phyloP scores from a whole-genome alignment of 2,113 vertebrate genomes.

The Fulica atra region DNA sequence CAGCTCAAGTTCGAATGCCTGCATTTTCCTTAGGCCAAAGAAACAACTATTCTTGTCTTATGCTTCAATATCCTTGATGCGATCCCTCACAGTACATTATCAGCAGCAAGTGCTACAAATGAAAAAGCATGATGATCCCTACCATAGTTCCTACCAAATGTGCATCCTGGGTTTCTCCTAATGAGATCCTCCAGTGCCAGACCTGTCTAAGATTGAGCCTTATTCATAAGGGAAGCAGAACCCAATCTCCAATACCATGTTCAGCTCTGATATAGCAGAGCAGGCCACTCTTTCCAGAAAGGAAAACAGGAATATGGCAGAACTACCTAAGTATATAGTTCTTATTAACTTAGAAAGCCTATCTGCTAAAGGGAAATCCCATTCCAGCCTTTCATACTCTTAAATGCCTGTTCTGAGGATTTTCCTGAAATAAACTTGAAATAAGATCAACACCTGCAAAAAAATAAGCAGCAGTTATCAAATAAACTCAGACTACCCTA shows the following conservation, averaged over 20 bases:
- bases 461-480: background rate
- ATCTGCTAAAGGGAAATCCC: background rate
- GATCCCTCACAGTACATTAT: background rate
- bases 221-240: background rate
- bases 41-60: background rate
- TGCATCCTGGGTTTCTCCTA: background rate
- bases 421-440: background rate
- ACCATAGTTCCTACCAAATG: background rate
- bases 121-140: background rate
- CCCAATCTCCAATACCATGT: background rate
- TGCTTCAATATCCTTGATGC: background rate
- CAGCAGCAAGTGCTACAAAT: background rate
- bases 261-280: background rate
- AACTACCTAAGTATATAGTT: background rate
- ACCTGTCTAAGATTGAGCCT: background rate
- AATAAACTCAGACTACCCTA: background rate
- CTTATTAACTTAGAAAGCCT: background rate
- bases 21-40: background rate
- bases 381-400: background rate
- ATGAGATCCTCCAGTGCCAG: background rate
- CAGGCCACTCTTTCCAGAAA: background rate
- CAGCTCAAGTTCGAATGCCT: background rate
- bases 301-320: too few relatives aligned
- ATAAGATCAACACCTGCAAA: background rate
- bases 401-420: background rate